Evolutionary conservation across 1,140 invertebrate species (phyloP).

Genomic region (Neuroterus valhalla): DNA sequence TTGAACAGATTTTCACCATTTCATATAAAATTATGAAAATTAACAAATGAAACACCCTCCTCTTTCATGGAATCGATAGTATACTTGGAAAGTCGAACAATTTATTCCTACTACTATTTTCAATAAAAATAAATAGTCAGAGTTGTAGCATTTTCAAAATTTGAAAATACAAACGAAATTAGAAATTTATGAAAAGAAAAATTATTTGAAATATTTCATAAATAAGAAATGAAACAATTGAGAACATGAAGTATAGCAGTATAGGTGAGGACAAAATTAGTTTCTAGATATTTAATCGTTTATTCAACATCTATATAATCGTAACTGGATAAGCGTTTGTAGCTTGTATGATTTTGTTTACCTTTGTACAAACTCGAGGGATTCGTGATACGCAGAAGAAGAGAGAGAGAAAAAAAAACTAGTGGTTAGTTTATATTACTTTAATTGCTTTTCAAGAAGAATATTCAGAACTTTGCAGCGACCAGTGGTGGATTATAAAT

Average conservation of each 20-base stretch:
- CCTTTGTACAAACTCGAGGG: conserved; percentile 10
- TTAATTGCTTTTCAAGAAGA: conserved; percentile 47
- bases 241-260: neutral
- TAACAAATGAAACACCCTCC: no score
- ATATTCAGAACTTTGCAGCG: conserved; percentile 56
- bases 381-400: conserved; percentile 13
- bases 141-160: no score
- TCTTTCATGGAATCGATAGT: no score
- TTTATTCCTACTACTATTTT: no score
- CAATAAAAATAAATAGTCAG: no score
- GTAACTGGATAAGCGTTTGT: conserved; percentile 47
- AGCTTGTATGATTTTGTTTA: neutral
- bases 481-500: conserved; percentile 54
- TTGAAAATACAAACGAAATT: no score
- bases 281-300: conserved; percentile 56
- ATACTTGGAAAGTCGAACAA: no score
- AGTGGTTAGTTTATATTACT: neutral
- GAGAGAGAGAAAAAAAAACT: conserved; percentile 12
- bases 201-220: no score
- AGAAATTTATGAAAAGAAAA: no score
- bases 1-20: no score
- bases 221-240: no score
- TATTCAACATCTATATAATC: conserved; percentile 59
- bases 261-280: conserved; percentile 25
- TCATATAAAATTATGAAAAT: no score